Conservation (phyloP, 2,797 vertebrate species). For the Pogoniulus pusillus region DNA sequence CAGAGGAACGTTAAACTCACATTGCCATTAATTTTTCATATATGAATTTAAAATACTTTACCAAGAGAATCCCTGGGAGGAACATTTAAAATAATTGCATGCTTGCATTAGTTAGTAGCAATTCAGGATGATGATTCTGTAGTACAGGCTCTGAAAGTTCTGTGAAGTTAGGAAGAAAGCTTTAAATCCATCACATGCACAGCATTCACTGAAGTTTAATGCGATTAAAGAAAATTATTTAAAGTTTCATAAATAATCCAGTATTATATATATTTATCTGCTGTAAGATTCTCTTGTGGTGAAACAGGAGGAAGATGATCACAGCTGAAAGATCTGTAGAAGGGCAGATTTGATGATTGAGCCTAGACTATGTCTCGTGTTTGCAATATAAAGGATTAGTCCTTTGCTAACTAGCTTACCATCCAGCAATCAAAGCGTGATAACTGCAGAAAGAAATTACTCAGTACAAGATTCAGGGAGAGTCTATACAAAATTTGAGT, state of each 20-base stretch:
- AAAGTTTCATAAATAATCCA: constrained; percentile 31
- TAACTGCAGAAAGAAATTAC: background rate
- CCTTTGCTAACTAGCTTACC: background rate
- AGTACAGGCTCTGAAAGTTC: constrained; percentile 42
- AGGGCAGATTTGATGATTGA: background rate
- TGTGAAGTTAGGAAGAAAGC: constrained; percentile 47
- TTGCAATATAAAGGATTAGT: background rate
- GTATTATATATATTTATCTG: constrained; percentile 11
- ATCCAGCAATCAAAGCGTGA: background rate
- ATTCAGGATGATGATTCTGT: constrained; percentile 14
- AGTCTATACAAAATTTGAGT: background rate
- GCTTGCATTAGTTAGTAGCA: constrained; percentile 50
- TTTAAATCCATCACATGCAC: constrained; percentile 32
- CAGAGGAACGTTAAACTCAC: constrained; percentile 33
- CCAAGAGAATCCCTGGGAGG: constrained; percentile 58
- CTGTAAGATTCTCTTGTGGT: background rate
- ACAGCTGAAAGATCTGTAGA: background rate
- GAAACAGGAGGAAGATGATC: background rate
- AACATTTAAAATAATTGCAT: constrained; percentile 67
- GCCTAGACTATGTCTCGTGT: background rate
- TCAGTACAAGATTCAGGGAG: background rate
- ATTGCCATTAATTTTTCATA: constrained; percentile 64
- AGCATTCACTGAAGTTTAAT: constrained; percentile 45
- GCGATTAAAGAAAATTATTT: constrained; percentile 13
- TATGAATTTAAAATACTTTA: constrained; percentile 70